Evolutionary conservation across 2,113 vertebrate genomes (phyloP).

Genomic region (Isurus oxyrinchus): DNA sequence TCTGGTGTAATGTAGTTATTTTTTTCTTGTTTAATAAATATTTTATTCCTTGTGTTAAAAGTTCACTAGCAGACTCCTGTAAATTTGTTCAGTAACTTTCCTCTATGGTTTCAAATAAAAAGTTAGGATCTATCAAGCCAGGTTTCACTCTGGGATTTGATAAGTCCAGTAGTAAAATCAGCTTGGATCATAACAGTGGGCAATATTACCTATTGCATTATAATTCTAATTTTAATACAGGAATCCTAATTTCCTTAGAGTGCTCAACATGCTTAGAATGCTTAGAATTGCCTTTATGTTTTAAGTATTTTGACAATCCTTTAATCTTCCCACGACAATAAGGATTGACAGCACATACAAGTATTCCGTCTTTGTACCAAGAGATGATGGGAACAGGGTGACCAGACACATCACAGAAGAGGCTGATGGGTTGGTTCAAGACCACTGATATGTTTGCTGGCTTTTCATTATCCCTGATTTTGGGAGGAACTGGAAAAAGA

Average conservation of each 20-base stretch:
- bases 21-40: no score
- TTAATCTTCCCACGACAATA: background rate
- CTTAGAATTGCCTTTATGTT: background rate
- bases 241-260: background rate
- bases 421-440: constrained; percentile 65
- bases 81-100: no score
- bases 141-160: no score
- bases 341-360: constrained; percentile 57
- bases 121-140: no score
- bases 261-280: background rate
- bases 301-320: background rate
- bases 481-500: constrained; percentile 73
- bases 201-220: background rate
- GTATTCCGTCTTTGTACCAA: constrained; percentile 79
- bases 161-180: no score
- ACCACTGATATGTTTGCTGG: constrained; percentile 71
- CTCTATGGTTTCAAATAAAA: no score
- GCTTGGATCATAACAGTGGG: background rate
- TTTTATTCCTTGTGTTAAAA: no score
- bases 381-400: constrained; percentile 74
- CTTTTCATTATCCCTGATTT: constrained; percentile 66
- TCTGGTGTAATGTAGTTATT: no score
- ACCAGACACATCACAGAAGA: constrained; percentile 82
- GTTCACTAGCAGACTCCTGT: no score
- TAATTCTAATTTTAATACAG: background rate